Evolutionary conservation across 2,888 invertebrate species (phyloP), one percentile per base, ranked within the genome.

Genomic region (Tupiocoris notatus): DNA sequence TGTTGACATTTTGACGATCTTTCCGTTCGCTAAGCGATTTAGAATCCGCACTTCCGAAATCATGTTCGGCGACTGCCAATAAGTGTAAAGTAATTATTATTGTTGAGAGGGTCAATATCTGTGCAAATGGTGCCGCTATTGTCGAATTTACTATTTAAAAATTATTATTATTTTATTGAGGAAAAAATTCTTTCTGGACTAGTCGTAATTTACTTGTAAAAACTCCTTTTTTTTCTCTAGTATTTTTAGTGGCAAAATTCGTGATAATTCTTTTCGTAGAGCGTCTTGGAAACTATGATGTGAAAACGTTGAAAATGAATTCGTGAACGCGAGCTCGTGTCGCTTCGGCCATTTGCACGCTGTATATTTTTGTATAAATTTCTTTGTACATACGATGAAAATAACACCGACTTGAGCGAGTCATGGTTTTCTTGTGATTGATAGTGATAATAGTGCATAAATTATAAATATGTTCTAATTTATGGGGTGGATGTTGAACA

Each of bases 341-440:
- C 7, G 17, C 17, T 21, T 63, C 22, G 63, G 23, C 65, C 24
- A 39, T 65, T 65, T 65, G 65, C 65, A 65, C 65, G n/a, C 25
- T 65, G 65, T 65, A 65, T 65, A 65, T 65, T 65, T 65, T 39
- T 65, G 65, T 65, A 65, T 39, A 65, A 1, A 39, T 39, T 17
- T 65, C 25, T 65, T 25, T 2, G 25, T 65, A 65, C 20, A 17
- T 39, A 39, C 17, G 61, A 39, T 24, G 25, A 39, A 39, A 39
- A n/a, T 39, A 65, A 65, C 65, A 39, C 65, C 65, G 2, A 65
- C 39, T 39, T 39, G 25, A 16, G 23, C 61, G 62, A 73, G 73
- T 73, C 73, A 61, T 62, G 62, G 73, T 61, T 73, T 71, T n/a
- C n/a, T 73, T 73, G 73, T 73, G 73, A 73, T 73, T 73, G 63